Base-by-base conservation (phyloP, 1,140 invertebrate genomes). In the Microplitis mediator region DNA sequence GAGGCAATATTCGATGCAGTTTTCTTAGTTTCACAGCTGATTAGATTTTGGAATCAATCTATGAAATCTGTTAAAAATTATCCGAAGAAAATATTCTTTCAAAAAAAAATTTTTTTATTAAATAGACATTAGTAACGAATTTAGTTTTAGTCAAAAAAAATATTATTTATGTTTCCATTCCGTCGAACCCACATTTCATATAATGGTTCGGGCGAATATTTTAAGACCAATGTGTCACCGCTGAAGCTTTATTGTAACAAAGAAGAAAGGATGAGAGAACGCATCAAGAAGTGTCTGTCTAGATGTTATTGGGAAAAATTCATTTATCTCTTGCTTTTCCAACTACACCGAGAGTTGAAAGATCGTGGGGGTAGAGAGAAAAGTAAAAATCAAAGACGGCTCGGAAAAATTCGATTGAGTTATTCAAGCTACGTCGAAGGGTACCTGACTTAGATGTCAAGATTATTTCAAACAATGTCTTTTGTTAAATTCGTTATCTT, bases 301-400 rank as follows among this genome's bases (percentile, higher is more conserved):
- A n/a, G n/a, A 61, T 45, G 62, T 23, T 64, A 11, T 36, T 23
- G 34, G n/a, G 62, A 45, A 39, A 64, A 64, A 64, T 64, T 64
- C 62, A 64, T 64, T 64, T 64, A 32, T 36, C 52, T 56, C 16
- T 56, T 23, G 6, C 62, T 36, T 64, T 64, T n/a, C 52, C 52
- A 56, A 56, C n/a, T 23, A 56, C 3, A 56, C 16, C n/a, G 52
- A 56, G n/a, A 56, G 14, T 56, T 5, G 60, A 4, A 31, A 61
- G 32, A 61, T 23, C 6, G 9, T 6, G 32, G 13, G 32, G 4
- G n/a, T 23, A 61, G 13, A 61, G 6, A 61, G 60, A 31, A 61
- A 14, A 56, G 13, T 13, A 23, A 23, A 13, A 32, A 13, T 9
- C 11, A 61, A 4, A 31, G 8, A 13, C 9, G 32, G 13, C 60